Base-by-base conservation (phyloP, 37 sponge, comb jelly and placozoan species). In the Cliona cf. orientalis region DNA sequence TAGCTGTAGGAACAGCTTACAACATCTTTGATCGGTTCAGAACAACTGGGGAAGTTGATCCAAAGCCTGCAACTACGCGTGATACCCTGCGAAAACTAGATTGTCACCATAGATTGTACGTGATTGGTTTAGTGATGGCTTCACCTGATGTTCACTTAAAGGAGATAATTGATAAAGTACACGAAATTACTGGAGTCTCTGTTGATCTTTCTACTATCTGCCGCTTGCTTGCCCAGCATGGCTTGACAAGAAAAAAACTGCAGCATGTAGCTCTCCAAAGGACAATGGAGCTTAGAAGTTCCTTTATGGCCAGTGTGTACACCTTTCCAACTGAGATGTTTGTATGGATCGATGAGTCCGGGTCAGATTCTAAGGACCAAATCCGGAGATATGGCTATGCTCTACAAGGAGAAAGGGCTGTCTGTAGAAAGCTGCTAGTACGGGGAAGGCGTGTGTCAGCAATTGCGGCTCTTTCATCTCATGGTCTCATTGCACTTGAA, bases 241-340 rank as follows among this genome's bases (percentile, higher is more conserved):
- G 63, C 26, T 22, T 61, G 6, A 61, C 63, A 25, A 12, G 63
- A n/a, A 61, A 61, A 22, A 61, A 61, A 22, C 5, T 61, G 12
- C 63, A 61, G 63, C 63, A 61, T 12, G 28, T 61, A 12, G 63
- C 63, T 22, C 63, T 61, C 12, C 63, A 61, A 61, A 61, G 63
- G 23, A 12, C 26, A 6, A 7, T 61, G 22, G 63, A 61, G 6
- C 63, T n/a, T 12, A 61, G 63, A 61, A n/a, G n/a, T n/a, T n/a
- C n/a, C n/a, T n/a, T n/a, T n/a, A n/a, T n/a, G n/a, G n/a, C n/a
- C n/a, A n/a, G n/a, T n/a, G n/a, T n/a, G n/a, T n/a, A n/a, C n/a
- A n/a, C n/a, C n/a, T n/a, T n/a, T n/a, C n/a, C n/a, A n/a, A n/a
- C n/a, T n/a, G n/a, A n/a, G n/a, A n/a, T n/a, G n/a, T n/a, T n/a